Evolutionary conservation across 2,888 invertebrate genomes (phyloP).

Genomic region (Meta bourneti): DNA sequence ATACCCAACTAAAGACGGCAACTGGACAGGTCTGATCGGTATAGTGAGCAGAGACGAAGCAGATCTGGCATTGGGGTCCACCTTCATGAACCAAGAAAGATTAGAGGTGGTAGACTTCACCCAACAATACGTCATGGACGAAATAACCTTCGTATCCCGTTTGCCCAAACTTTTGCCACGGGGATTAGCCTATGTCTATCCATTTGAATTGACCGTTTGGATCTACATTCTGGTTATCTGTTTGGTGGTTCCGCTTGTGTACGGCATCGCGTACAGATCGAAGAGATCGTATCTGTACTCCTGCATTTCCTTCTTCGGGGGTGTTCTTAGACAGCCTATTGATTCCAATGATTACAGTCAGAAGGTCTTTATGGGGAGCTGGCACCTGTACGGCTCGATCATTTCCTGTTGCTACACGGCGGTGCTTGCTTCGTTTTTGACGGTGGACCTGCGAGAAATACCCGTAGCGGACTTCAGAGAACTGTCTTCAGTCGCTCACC

Average conservation of each 20-base stretch:
- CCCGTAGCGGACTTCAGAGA: background rate
- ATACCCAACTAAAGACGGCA: background rate
- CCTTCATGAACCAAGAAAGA: background rate
- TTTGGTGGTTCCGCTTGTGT: background rate
- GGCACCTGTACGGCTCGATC: background rate
- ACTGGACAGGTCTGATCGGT: constrained; percentile 13
- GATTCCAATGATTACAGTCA: background rate
- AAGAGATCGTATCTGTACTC: background rate
- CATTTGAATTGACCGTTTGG: background rate
- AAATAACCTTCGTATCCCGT: background rate
- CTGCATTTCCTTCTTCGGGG: background rate
- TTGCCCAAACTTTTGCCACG: background rate
- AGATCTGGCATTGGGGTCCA: background rate
- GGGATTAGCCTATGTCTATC: background rate
- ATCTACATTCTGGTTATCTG: background rate
- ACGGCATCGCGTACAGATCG: background rate
- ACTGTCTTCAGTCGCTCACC: background rate
- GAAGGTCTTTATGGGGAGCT: background rate
- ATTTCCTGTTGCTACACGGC: constrained; percentile 1
- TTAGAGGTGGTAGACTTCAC: background rate
- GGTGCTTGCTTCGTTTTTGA: background rate
- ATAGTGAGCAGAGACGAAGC: background rate
- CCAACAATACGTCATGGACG: background rate
- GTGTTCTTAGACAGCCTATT: background rate
- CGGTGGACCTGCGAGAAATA: background rate